These are phyloP conservation scores for Penaeus vannamei DNA, from an alignment of 1,140 invertebrate genomes.

Conservation along the genomic window DNA sequence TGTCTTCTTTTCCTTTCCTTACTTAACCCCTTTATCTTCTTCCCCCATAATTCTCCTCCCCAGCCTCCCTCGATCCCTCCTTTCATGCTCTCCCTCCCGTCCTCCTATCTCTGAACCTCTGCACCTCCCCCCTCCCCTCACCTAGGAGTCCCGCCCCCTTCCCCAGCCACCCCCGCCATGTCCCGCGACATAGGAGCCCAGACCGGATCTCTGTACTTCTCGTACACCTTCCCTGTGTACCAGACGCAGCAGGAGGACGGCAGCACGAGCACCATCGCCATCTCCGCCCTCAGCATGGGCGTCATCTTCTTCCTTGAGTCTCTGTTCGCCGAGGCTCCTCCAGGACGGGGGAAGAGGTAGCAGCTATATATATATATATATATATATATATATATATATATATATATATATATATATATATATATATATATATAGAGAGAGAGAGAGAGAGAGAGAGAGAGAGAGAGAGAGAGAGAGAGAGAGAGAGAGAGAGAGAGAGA, in stretches of 20 bases:
- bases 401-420: no score
- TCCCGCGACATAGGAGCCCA: slow-evolving; percentile 13
- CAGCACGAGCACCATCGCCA: slow-evolving; percentile 22
- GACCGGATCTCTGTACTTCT: not conserved
- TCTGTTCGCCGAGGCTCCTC: slow-evolving; percentile 25
- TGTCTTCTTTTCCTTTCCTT: no score
- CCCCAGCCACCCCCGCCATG: not conserved
- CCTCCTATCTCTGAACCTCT: no score
- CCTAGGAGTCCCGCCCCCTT: not conserved
- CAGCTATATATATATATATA: no score
- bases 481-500: no score
- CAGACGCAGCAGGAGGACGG: not conserved
- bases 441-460: no score
- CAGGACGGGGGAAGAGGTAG: slow-evolving; percentile 5
- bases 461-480: no score
- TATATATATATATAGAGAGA: no score
- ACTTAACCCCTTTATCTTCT: not conserved
- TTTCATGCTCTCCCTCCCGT: no score
- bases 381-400: no score
- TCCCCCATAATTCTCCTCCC: not conserved
- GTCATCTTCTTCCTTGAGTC: slow-evolving; percentile 31
- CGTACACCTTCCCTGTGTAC: slow-evolving; percentile 34
- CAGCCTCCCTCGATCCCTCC: not conserved
- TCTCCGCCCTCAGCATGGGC: slow-evolving; percentile 29
- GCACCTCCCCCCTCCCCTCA: no score